These are phyloP conservation scores for Lepidurus couesii DNA, from an alignment of 1,140 invertebrate genomes.

Conservation along the genomic window DNA sequence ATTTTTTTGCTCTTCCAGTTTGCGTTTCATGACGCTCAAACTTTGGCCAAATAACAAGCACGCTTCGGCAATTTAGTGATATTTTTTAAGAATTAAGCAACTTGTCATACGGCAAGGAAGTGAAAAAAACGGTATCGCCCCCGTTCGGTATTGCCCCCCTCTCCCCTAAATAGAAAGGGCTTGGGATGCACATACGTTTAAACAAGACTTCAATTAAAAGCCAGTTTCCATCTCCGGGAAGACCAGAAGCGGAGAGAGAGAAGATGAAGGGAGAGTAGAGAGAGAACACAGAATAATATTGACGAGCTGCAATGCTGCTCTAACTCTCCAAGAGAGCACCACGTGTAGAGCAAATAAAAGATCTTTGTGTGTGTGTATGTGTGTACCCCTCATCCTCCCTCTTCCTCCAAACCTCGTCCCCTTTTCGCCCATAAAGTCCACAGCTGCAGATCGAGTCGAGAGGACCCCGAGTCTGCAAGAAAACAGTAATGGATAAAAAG, in stretches of 20 bases:
- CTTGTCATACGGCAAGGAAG: neutral
- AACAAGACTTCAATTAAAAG: no score
- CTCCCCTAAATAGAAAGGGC: neutral
- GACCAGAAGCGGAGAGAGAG: neutral
- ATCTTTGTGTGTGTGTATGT: neutral
- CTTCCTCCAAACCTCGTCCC: neutral
- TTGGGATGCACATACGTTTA: no score
- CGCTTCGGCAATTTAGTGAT: neutral
- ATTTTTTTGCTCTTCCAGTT: neutral
- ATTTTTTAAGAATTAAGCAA: conserved; percentile 16
- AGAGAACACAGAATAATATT: conserved; percentile 5
- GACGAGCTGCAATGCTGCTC: neutral
- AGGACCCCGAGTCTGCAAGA: neutral
- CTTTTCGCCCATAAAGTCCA: no score
- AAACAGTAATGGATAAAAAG: neutral
- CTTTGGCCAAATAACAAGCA: neutral
- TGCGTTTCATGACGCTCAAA: neutral
- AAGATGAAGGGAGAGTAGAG: neutral
- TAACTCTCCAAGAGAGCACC: neutral
- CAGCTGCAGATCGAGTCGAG: neutral
- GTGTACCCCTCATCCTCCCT: neutral
- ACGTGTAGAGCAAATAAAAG: neutral
- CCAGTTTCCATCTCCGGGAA: neutral
- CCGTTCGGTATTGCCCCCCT: neutral
- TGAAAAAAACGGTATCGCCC: neutral